Percentiles rank a stretch among this genome's conserved stretches.
Conservation (phyloP, 2,888 invertebrate species). For the Endomychus coccineus region DNA sequence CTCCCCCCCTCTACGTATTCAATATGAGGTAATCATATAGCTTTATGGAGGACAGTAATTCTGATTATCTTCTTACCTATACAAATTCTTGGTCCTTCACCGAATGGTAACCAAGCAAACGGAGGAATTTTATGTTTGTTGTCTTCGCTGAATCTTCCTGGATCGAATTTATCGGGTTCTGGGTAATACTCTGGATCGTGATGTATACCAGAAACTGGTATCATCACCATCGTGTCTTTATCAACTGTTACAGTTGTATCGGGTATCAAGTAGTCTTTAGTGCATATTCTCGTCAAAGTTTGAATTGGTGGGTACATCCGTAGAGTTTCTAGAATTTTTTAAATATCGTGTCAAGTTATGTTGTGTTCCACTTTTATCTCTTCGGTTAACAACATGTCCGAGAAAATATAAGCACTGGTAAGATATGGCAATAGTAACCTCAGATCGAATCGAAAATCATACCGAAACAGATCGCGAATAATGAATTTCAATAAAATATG, state of each 20-base stretch:
- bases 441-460: no score
- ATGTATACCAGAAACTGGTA: slow-evolving; percentile 28
- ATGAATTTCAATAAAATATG: no score
- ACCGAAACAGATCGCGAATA: no score
- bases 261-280: slow-evolving; percentile 31
- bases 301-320: slow-evolving; percentile 35
- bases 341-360: no score
- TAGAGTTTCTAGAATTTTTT: slow-evolving; percentile 44
- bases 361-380: no score
- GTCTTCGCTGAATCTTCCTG: slow-evolving; percentile 22
- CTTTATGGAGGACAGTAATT: no score
- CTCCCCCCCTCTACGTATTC: no score
- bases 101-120: slow-evolving; percentile 31
- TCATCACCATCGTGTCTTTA: slow-evolving; percentile 31
- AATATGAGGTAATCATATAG: no score
- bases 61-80: slow-evolving; percentile 29
- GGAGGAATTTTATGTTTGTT: slow-evolving; percentile 11
- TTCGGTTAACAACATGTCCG: no score
- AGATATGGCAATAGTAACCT: no score
- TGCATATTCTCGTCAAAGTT: slow-evolving; percentile 22
- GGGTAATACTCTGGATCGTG: slow-evolving; percentile 23
- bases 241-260: slow-evolving; percentile 30
- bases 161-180: slow-evolving; percentile 24
- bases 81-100: slow-evolving; percentile 36
- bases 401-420: no score